Evolutionary conservation across 2,888 invertebrate genomes (phyloP).

Genomic region (Microctonus brassicae): DNA sequence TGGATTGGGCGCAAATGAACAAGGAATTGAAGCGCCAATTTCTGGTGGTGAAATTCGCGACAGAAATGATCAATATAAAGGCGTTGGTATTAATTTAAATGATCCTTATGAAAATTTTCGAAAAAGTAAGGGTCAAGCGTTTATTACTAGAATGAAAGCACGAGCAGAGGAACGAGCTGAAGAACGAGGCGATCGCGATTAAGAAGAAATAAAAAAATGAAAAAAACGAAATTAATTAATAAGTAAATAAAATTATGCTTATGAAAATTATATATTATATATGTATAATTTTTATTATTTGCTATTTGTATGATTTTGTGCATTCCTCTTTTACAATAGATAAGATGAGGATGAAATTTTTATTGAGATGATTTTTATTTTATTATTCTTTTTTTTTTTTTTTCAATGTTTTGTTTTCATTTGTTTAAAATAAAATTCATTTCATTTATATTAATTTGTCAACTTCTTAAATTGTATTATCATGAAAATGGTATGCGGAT

Average conservation of each 20-base stretch:
- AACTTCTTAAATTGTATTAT: neutral
- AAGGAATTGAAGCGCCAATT: conserved; percentile 96
- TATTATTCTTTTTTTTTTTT: neutral
- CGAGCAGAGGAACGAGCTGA: conserved; percentile 82
- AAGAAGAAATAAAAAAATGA: too few species aligned
- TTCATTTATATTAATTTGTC: neutral
- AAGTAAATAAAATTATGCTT: conserved; percentile 37
- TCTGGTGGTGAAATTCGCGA: conserved; percentile 92
- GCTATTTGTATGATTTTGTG: conserved; percentile 18
- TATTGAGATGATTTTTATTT: neutral
- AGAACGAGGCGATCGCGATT: conserved; percentile 69
- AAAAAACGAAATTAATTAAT: too few species aligned
- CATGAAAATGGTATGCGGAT: conserved; percentile 6
- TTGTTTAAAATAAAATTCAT: too few species aligned
- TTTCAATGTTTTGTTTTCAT: too few species aligned
- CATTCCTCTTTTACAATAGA: conserved; percentile 19
- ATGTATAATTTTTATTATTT: neutral
- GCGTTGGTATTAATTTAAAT: conserved; percentile 91
- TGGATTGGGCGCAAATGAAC: conserved; percentile 93
- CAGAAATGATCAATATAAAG: conserved; percentile 93
- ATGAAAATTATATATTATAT: neutral
- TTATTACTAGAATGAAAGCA: conserved; percentile 94
- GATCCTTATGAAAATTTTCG: conserved; percentile 98
- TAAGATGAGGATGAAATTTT: neutral
- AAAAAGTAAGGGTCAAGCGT: conserved; percentile 95